Conservation (phyloP, 1,140 invertebrate species). For the Drosophila littoralis region DNA sequence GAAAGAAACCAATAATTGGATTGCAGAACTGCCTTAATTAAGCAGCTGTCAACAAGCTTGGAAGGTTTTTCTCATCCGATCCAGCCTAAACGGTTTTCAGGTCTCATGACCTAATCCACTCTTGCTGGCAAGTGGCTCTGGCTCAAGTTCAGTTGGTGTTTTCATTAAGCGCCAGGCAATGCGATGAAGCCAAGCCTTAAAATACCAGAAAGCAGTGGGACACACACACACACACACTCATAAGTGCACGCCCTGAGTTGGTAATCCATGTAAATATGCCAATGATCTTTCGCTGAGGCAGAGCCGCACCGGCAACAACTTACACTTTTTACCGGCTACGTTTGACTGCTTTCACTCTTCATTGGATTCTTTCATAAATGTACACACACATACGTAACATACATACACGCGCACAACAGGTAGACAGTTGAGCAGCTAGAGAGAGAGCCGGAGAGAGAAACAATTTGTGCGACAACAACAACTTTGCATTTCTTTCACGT, state of each 20-base stretch:
- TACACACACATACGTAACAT: slow-evolving; percentile 13
- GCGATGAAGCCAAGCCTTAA: slow-evolving; percentile 43
- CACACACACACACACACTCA: slow-evolving; percentile 12
- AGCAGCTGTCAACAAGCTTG: too few species aligned
- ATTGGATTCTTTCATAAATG: slow-evolving; percentile 66
- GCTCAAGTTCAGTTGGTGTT: slow-evolving; percentile 36
- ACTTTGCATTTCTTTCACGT: slow-evolving; percentile 27
- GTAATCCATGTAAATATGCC: slow-evolving; percentile 54
- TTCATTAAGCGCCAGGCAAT: slow-evolving; percentile 32
- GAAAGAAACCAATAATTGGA: too few species aligned
- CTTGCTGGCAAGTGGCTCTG: slow-evolving; percentile 8
- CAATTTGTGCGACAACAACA: not conserved
- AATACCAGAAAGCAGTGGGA: slow-evolving; percentile 25
- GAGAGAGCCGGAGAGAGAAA: slow-evolving; percentile 2
- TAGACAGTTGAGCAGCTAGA: slow-evolving; percentile 14
- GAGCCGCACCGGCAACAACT: slow-evolving; percentile 47
- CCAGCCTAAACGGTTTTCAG: too few species aligned
- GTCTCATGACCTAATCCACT: slow-evolving; percentile 1
- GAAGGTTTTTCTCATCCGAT: too few species aligned
- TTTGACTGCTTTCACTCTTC: slow-evolving; percentile 66
- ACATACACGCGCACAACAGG: not conserved
- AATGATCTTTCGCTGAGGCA: slow-evolving; percentile 56
- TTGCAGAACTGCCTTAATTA: too few species aligned
- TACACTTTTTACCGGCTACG: slow-evolving; percentile 63
- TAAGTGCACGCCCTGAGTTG: slow-evolving; percentile 3